A percentile compares a stretch with the other conserved stretches of the same genome.
phyloP scores from a whole-genome alignment of 2,888 invertebrate species.

The Polyommatus iphigenia region DNA sequence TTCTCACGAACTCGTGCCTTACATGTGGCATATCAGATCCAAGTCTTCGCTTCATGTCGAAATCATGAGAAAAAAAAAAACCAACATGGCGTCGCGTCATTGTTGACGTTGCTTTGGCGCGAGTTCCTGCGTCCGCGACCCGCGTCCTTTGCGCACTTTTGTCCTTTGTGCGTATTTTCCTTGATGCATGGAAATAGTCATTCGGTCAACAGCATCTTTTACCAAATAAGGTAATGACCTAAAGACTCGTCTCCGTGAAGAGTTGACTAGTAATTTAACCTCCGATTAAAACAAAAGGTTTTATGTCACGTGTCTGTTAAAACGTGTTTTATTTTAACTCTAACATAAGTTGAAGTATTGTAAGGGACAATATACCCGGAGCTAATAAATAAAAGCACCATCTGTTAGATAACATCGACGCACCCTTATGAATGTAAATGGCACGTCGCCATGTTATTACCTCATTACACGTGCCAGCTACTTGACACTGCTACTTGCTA shows the following conservation, averaged over 20 bases:
- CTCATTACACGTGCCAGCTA: not conserved
- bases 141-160: not conserved
- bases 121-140: not conserved
- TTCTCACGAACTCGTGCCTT: constrained; percentile 21
- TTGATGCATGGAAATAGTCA: not conserved
- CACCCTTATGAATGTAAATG: constrained; percentile 8
- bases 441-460: not conserved
- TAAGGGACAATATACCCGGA: not conserved
- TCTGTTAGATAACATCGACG: constrained; percentile 9
- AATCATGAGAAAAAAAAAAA: not conserved
- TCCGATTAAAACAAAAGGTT: too few species aligned
- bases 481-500: not conserved
- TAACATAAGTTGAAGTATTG: not conserved
- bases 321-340: too few species aligned
- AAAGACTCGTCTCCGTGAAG: too few species aligned
- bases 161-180: not conserved
- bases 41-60: not conserved
- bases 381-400: constrained; percentile 15
- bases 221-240: not conserved
- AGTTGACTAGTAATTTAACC: too few species aligned
- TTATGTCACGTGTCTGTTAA: too few species aligned
- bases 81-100: constrained; percentile 5
- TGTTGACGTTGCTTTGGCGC: not conserved
- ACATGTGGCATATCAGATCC: constrained; percentile 12
- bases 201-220: not conserved